Evolutionary conservation across 2,113 vertebrate species (phyloP).

Genomic region (Macroglossus sobrinus): DNA sequence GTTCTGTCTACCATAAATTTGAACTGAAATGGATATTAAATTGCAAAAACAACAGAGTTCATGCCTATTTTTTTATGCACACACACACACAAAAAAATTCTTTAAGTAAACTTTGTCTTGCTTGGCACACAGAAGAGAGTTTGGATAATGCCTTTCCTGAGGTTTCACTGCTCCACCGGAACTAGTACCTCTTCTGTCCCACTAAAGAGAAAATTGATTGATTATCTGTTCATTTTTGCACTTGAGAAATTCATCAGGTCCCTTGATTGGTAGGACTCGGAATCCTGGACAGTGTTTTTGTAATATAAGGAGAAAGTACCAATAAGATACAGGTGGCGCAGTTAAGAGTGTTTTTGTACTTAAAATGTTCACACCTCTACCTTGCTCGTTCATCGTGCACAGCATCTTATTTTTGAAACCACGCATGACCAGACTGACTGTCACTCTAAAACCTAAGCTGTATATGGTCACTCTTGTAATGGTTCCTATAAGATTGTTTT

Average conservation of each 20-base stretch:
- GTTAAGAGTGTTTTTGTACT: background rate
- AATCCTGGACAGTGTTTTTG: background rate
- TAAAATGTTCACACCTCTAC: background rate
- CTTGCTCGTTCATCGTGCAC: background rate
- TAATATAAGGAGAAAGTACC: background rate
- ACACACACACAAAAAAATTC: background rate
- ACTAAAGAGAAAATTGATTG: background rate
- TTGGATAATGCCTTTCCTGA: background rate
- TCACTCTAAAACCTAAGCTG: background rate
- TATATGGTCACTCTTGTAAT: background rate
- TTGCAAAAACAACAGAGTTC: constrained; percentile 16
- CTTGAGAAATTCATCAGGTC: background rate
- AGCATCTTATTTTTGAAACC: background rate
- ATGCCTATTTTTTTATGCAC: background rate
- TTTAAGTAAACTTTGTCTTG: background rate
- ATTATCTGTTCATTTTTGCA: background rate
- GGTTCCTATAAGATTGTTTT: background rate
- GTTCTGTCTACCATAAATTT: constrained; percentile 41
- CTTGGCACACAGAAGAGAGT: background rate
- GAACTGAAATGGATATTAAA: constrained; percentile 27
- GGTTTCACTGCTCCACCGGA: background rate
- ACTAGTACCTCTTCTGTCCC: background rate
- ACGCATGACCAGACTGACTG: background rate
- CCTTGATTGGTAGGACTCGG: background rate
- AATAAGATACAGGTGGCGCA: accelerated